Percentiles rank a stretch among this genome's conserved stretches.
These are phyloP conservation scores for Dorcus hopei DNA, from an alignment of 2,888 invertebrate genomes.

Conservation along the genomic window DNA sequence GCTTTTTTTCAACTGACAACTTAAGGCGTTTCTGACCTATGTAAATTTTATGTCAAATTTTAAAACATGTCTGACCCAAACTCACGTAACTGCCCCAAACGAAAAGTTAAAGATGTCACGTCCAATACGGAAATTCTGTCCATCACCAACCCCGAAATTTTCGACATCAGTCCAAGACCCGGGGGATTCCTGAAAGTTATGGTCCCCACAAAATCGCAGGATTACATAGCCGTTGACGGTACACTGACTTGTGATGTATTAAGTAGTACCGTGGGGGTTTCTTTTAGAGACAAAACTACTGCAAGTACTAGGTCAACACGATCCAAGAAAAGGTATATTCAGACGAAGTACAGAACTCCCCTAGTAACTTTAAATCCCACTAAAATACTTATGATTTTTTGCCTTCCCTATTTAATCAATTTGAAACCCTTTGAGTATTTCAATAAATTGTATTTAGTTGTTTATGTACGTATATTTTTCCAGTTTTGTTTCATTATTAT, in stretches of 20 bases:
- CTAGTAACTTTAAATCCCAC: too few species aligned
- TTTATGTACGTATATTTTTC: too few species aligned
- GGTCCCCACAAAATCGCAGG: conserved; percentile 13
- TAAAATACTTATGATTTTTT: too few species aligned
- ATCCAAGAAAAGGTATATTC: conserved; percentile 2
- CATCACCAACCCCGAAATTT: conserved; percentile 13
- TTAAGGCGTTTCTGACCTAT: neutral
- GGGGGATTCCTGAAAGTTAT: conserved; percentile 22
- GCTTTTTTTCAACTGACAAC: neutral
- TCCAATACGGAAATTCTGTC: conserved; percentile 15
- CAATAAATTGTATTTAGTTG: too few species aligned
- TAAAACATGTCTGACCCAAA: too few species aligned
- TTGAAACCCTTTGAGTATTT: too few species aligned
- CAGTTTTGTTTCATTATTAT: too few species aligned
- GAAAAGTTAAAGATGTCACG: conserved; percentile 13
- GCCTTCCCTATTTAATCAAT: too few species aligned
- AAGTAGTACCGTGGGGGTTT: too few species aligned
- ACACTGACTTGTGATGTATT: neutral
- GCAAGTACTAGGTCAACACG: too few species aligned
- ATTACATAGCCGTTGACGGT: conserved; percentile 7
- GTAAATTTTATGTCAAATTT: neutral
- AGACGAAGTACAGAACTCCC: neutral
- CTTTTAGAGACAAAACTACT: too few species aligned
- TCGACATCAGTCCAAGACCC: conserved; percentile 17
- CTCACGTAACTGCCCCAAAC: neutral